Conservation (phyloP, 2,113 vertebrate genomes). For the Eulemur macaco region DNA sequence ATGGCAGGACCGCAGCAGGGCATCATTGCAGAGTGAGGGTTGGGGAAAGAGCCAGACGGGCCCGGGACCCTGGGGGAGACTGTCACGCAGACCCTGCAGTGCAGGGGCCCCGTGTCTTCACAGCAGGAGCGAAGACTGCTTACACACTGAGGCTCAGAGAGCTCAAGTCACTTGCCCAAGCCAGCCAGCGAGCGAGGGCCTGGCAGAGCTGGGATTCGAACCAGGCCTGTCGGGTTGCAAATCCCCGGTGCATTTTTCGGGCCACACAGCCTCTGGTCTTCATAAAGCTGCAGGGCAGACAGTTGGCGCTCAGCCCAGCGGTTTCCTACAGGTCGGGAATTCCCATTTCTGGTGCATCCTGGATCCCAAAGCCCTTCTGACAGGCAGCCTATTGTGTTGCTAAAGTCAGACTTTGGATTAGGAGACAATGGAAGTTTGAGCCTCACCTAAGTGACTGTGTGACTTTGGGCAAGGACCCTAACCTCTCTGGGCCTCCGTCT, state of each 20-base stretch:
- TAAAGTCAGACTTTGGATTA: not conserved
- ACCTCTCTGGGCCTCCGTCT: not conserved
- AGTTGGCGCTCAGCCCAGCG: not conserved
- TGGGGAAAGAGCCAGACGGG: not conserved
- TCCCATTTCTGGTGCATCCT: not conserved
- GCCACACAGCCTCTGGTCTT: not conserved
- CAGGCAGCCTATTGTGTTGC: not conserved
- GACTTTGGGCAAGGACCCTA: not conserved
- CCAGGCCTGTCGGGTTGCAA: not conserved
- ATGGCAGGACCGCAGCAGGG: not conserved
- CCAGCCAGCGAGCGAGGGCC: not conserved
- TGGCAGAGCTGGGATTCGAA: not conserved
- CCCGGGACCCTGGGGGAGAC: fast-evolving
- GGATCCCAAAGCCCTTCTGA: not conserved
- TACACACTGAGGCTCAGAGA: not conserved
- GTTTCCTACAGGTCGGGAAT: not conserved
- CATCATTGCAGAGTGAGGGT: fast-evolving
- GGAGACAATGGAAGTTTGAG: not conserved
- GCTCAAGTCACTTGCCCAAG: not conserved
- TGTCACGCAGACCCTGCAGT: not conserved
- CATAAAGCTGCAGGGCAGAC: not conserved
- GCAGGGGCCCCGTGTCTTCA: not conserved
- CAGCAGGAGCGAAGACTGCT: not conserved
- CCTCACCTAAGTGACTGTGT: not conserved
- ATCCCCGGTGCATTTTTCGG: not conserved